Percentiles rank a stretch among this genome's conserved stretches.
These are phyloP conservation scores for Nothocercus nigrocapillus DNA, from an alignment of 2,113 vertebrate species.

Conservation along the genomic window DNA sequence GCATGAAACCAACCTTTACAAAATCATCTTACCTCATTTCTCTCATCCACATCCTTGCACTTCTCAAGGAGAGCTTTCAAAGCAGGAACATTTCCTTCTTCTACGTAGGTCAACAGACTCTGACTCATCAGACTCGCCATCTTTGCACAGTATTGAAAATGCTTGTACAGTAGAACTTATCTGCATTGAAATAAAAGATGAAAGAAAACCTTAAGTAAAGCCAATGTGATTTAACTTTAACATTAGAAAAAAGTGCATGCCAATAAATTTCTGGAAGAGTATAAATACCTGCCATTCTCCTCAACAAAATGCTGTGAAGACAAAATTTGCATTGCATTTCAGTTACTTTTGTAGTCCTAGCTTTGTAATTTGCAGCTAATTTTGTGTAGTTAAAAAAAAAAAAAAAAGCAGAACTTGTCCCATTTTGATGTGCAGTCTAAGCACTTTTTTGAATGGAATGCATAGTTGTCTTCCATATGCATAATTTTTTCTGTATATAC, in stretches of 20 bases:
- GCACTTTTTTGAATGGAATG: background rate
- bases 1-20: background rate
- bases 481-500: background rate
- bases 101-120: conserved; percentile 91
- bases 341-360: background rate
- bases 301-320: background rate
- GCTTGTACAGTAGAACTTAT: conserved; percentile 12
- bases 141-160: conserved; percentile 68
- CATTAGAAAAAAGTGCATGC: background rate
- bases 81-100: conserved; percentile 93
- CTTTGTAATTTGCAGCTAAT: background rate
- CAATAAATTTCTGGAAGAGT: background rate
- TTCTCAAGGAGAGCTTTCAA: conserved; percentile 93
- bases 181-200: background rate
- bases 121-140: conserved; percentile 91
- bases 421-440: background rate
- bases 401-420: background rate
- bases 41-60: conserved; percentile 93
- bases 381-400: background rate
- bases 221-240: background rate
- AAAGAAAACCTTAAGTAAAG: background rate
- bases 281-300: background rate
- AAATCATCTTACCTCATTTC: conserved; percentile 88
- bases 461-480: background rate
- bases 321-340: background rate